A percentile compares a stretch with the other conserved stretches of the same genome.
Conservation (phyloP, 1,140 invertebrate genomes). For the Thaumetopoea pityocampa region DNA sequence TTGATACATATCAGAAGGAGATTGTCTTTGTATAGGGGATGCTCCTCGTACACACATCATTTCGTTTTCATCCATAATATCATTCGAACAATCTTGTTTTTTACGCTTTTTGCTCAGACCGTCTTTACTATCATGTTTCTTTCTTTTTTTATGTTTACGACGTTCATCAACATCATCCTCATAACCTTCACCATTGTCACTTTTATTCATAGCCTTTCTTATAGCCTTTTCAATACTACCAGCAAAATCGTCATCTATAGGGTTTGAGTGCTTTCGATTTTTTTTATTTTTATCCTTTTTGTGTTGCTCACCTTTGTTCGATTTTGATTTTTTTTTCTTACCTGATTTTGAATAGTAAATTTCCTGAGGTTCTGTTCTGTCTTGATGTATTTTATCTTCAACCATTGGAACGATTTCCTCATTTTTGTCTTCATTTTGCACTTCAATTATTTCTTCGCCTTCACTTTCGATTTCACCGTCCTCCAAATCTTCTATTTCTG, state of each 20-base stretch:
- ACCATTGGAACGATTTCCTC: constrained; percentile 30
- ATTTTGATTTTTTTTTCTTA: constrained; percentile 72
- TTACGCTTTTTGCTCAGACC: constrained; percentile 64
- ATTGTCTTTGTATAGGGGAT: constrained; percentile 74
- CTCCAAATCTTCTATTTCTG: constrained; percentile 77
- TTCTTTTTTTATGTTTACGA: constrained; percentile 71
- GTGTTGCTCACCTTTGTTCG: constrained; percentile 54
- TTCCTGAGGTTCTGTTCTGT: constrained; percentile 42
- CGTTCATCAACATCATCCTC: constrained; percentile 72
- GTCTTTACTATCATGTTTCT: constrained; percentile 68
- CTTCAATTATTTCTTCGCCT: constrained; percentile 67
- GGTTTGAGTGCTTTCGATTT: constrained; percentile 51
- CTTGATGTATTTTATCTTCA: constrained; percentile 33
- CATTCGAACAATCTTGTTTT: constrained; percentile 76
- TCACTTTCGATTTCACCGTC: constrained; percentile 79
- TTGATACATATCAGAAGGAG: constrained; percentile 35
- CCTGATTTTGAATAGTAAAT: constrained; percentile 61
- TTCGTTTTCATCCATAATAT: constrained; percentile 86
- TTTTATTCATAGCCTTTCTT: constrained; percentile 79
- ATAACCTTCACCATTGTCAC: constrained; percentile 72
- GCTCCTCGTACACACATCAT: constrained; percentile 87
- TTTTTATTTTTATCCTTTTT: constrained; percentile 67
- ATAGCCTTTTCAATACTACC: constrained; percentile 86
- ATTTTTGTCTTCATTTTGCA: constrained; percentile 37
- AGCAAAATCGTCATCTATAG: constrained; percentile 83